These are phyloP conservation scores for Irena cyanogastra DNA, from an alignment of 2,113 vertebrate species.

Conservation along the genomic window DNA sequence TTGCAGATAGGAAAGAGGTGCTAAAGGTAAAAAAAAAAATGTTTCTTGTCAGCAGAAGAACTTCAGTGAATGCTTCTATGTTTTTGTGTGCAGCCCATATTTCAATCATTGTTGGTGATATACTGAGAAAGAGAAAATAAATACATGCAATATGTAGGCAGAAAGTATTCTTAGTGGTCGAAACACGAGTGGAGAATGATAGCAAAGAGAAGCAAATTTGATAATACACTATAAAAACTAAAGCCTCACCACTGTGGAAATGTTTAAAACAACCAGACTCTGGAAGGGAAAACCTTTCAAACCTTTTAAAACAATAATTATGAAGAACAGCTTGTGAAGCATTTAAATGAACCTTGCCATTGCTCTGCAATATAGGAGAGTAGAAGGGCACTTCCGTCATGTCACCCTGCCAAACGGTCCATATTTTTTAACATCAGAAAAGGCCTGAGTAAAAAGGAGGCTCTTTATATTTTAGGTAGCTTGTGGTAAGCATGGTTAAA, in stretches of 20 bases:
- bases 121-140: constrained; percentile 11
- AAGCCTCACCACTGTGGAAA: background rate
- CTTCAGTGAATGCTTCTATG: background rate
- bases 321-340: background rate
- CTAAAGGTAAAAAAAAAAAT: background rate
- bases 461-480: constrained; percentile 63
- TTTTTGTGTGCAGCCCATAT: background rate
- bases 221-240: background rate
- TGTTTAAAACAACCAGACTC: background rate
- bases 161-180: background rate
- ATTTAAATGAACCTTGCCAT: background rate
- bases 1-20: background rate
- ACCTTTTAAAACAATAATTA: constrained; percentile 11
- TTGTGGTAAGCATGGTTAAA: constrained; percentile 71
- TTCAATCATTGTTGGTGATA: background rate
- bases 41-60: background rate
- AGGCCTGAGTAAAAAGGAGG: background rate
- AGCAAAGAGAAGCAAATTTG: background rate
- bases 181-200: background rate
- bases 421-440: constrained; percentile 39
- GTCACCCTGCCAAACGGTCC: background rate
- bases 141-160: background rate
- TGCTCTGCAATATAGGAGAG: background rate
- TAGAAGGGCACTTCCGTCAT: background rate
- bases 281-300: background rate